Percentiles rank a stretch among this genome's conserved stretches.
Conservation (phyloP, 2,888 invertebrate genomes). For the Toxonevra muliebris region DNA sequence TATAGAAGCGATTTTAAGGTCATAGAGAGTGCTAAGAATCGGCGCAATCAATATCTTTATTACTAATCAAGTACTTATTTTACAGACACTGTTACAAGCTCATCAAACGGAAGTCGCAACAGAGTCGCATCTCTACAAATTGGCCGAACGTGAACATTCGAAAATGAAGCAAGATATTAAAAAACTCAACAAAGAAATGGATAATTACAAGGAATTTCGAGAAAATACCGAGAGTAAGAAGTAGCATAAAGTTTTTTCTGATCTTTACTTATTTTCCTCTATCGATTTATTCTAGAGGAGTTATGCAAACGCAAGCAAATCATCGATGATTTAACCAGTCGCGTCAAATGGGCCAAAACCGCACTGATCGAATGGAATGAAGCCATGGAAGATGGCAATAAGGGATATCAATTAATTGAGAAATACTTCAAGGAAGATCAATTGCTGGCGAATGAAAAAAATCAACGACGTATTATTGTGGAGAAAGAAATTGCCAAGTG, state of each 20-base stretch:
- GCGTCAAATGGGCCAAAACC: slow-evolving; percentile 71
- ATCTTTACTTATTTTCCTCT: too few relatives aligned
- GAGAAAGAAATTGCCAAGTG: slow-evolving; percentile 67
- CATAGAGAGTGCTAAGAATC: not conserved
- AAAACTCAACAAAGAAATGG: slow-evolving; percentile 51
- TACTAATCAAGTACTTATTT: not conserved
- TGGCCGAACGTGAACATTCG: slow-evolving; percentile 63
- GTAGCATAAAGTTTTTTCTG: not conserved
- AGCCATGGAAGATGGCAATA: slow-evolving; percentile 73
- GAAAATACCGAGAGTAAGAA: slow-evolving; percentile 57
- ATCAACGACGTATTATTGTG: slow-evolving; percentile 68
- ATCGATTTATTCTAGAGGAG: slow-evolving; percentile 58
- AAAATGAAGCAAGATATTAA: slow-evolving; percentile 55
- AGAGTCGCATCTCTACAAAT: slow-evolving; percentile 69
- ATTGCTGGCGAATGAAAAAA: slow-evolving; percentile 72
- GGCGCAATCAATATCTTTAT: too few relatives aligned
- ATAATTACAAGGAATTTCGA: slow-evolving; percentile 49
- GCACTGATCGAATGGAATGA: slow-evolving; percentile 78
- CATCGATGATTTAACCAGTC: slow-evolving; percentile 72
- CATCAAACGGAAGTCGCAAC: slow-evolving; percentile 76
- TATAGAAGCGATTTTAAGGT: not conserved
- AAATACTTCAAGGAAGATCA: slow-evolving; percentile 78
- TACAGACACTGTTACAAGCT: slow-evolving; percentile 71
- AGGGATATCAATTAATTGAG: slow-evolving; percentile 76
- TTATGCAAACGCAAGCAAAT: slow-evolving; percentile 69